A percentile compares a stretch with the other conserved stretches of the same genome.
These are phyloP conservation scores for Orchestes rusci DNA, from an alignment of 2,888 invertebrate species.

Conservation along the genomic window DNA sequence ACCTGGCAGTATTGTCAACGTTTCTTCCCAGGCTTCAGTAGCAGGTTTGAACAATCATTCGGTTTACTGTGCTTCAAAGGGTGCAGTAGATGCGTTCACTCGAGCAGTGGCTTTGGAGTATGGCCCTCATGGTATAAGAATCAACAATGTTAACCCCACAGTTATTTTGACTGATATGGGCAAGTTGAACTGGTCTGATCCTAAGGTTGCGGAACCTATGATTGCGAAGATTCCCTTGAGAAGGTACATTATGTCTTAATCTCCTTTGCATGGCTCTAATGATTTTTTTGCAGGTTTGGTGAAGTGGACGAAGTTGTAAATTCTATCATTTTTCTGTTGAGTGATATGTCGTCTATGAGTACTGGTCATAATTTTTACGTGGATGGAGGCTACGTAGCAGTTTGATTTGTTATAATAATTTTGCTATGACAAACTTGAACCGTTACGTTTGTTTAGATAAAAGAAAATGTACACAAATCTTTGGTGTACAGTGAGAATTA, in stretches of 20 bases:
- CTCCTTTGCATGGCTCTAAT: neutral
- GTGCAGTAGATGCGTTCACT: conserved; percentile 79
- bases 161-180: conserved; percentile 93
- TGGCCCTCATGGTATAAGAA: conserved; percentile 74
- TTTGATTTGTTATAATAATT: no score
- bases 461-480: no score
- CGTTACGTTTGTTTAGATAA: no score
- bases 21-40: conserved; percentile 82
- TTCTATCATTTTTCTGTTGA: conserved; percentile 67
- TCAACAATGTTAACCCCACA: conserved; percentile 91
- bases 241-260: conserved; percentile 50
- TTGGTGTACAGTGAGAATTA: no score
- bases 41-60: conserved; percentile 69
- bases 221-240: conserved; percentile 75
- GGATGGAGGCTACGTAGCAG: conserved; percentile 22
- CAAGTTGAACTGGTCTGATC: conserved; percentile 72
- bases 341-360: conserved; percentile 72
- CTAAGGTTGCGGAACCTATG: conserved; percentile 63
- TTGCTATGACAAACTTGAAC: no score
- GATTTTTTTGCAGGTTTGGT: conserved; percentile 46
- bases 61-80: conserved; percentile 81
- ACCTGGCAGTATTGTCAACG: conserved; percentile 78
- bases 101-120: conserved; percentile 80
- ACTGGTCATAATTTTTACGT: conserved; percentile 49
- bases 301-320: conserved; percentile 76